Base-by-base conservation (phyloP, 2,888 invertebrate genomes). In the Rotaria macrura region DNA sequence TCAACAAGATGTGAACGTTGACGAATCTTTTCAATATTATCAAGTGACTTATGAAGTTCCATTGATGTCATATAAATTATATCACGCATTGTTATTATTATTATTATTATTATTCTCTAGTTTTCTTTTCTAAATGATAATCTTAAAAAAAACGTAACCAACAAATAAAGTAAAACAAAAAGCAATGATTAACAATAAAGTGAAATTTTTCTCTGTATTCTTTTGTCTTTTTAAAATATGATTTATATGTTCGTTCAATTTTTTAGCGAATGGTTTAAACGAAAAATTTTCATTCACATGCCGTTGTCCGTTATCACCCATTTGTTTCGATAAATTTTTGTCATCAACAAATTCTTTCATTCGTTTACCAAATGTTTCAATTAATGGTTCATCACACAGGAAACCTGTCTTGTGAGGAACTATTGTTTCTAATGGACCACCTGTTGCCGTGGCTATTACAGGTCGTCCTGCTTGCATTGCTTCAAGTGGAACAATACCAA, bases 401-500 rank as follows among this genome's bases (percentile, higher is more conserved):
- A 93, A 95, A 1, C 96, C 96, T 0, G 95, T 96, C 0, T 93
- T 92, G 85, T 93, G 93, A 4, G 89, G 89, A 87, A 91, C 87
- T 17, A 88, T 89, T 0, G 99, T 97, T 91, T 99, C 99, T 2
- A 93, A 93, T 0, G 99, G 99, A 0, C 99, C 99, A 47, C 99
- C 99, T 89, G 95, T 95, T 89, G 95, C 95, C 0, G 95, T 94
- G 0, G 99, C 99, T 88, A 99, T 94, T 0, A 99, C 97, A 9
- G 98, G 97, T 89, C 95, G 95, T 7, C 93, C 92, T 90, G 94
- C 94, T 90, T 95, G 95, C 99, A 99, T 99, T 0, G 97, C 97
- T 92, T 99, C 99, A 85, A 99, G 92, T 0, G 99, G 99, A 17
- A 99, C 99, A 89, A 99, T 99, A 10, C 99, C 99, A 92, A 99